Conservation (phyloP, 1,140 invertebrate species). For the Piezodorus guildinii region DNA sequence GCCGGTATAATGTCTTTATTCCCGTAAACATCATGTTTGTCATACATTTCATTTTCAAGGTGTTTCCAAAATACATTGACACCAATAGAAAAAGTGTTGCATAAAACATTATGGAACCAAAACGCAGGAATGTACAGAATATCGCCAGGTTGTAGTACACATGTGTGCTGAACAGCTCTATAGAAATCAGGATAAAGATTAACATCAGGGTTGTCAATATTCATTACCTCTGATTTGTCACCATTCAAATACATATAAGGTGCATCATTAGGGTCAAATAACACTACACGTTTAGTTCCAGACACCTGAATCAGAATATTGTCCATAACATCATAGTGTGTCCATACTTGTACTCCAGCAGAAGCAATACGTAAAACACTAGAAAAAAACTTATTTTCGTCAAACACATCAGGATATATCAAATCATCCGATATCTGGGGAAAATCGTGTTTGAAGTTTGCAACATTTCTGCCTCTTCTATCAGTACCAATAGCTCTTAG, state of each 20-base stretch:
- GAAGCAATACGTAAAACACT: conserved; percentile 46
- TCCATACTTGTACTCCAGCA: conserved; percentile 42
- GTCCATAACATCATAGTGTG: conserved; percentile 53
- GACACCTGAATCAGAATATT: conserved; percentile 45
- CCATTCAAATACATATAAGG: conserved; percentile 43
- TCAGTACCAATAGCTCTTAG: conserved; percentile 42
- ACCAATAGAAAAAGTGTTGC: conserved; percentile 41
- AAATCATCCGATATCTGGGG: conserved; percentile 40
- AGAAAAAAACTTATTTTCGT: conserved; percentile 40
- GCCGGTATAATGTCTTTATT: conserved; percentile 43
- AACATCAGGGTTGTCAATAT: conserved; percentile 42
- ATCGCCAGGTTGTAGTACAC: conserved; percentile 41
- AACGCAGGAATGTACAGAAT: conserved; percentile 48
- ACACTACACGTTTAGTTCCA: conserved; percentile 41
- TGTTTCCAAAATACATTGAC: conserved; percentile 51
- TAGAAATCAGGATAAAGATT: conserved; percentile 40
- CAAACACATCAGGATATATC: conserved; percentile 38
- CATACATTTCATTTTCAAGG: conserved; percentile 37
- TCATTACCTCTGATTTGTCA: conserved; percentile 46
- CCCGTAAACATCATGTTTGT: conserved; percentile 45
- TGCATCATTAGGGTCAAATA: conserved; percentile 43
- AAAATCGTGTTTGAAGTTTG: conserved; percentile 40
- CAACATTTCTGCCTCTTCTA: conserved; percentile 41
- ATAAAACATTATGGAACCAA: conserved; percentile 49
- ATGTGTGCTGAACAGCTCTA: conserved; percentile 35